Base-by-base conservation (phyloP, 2,888 invertebrate genomes). In the Ophioninae sp. region DNA sequence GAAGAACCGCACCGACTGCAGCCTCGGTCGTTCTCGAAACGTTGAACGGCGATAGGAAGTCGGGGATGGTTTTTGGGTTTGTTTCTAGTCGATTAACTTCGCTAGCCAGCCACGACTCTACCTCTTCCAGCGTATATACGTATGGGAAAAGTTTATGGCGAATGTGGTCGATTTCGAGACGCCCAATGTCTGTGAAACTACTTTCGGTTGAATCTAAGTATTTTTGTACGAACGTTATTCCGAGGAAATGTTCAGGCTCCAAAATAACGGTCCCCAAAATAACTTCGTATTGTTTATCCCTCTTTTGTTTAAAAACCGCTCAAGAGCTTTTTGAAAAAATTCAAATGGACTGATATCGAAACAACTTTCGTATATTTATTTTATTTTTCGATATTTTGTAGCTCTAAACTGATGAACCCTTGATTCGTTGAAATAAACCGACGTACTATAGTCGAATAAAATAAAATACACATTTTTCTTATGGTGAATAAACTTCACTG, bases 41-140 rank as follows among this genome's bases (percentile, higher is more conserved):
- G 41, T 20, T 77, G 76, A 75, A 74, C 20, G 72, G 44, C 20
- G 23, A 30, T 21, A 67, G 61, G 59, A 37, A 50, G 44, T 30
- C 44, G 70, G 64, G 78, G 57, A 83, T 82, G 86, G 86, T 90
- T 90, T 90, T 89, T 88, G 89, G 90, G 90, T 90, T 90, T 90
- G 85, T 88, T 90, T 90, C 90, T 87, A 86, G 89, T 88, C 90
- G 90, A 90, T 90, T 90, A 90, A 90, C 87, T 85, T 78, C 85
- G 84, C 74, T 83, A 77, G 65, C 78, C 74, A 82, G 78, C 59
- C 74, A 69, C 56, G 39, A 74, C 56, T 70, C 56, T 79, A 59
- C 75, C 73, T 79, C 37, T 41, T 17, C 13, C 62, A 41, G 57
- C 72, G 30, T 64, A 73, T 39, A n/a, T 20, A 23, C 78, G 64